A percentile compares a stretch with the other conserved stretches of the same genome.
These are phyloP conservation scores for Drosophila tripunctata DNA, from an alignment of 2,888 invertebrate species.

Conservation along the genomic window DNA sequence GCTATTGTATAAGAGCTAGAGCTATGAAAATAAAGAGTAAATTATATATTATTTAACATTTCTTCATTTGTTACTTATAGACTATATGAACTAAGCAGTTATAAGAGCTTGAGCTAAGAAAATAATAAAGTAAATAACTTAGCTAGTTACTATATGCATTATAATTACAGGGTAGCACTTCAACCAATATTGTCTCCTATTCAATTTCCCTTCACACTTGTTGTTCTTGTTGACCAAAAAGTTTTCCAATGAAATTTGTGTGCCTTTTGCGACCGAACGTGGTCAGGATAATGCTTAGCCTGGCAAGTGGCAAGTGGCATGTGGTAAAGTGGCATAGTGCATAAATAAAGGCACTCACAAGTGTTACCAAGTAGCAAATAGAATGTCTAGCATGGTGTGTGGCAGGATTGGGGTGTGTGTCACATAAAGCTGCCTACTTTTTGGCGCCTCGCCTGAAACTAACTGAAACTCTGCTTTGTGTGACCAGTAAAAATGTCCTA, in stretches of 20 bases:
- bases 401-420: constrained; percentile 4
- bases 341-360: constrained; percentile 54
- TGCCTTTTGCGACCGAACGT: constrained; percentile 26
- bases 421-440: constrained; percentile 54
- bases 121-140: neutral
- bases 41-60: neutral
- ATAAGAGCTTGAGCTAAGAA: neutral
- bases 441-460: constrained; percentile 47
- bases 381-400: neutral
- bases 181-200: neutral
- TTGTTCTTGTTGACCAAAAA: constrained; percentile 30
- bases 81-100: neutral
- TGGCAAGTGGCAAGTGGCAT: constrained; percentile 7
- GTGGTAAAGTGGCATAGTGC: constrained; percentile 43
- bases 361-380: constrained; percentile 2
- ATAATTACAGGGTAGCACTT: neutral
- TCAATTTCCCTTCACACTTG: neutral
- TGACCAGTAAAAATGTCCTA: constrained; percentile 7
- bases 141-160: no score
- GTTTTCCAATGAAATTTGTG: constrained; percentile 56
- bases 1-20: neutral
- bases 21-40: neutral
- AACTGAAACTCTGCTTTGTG: constrained; percentile 17
- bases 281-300: constrained; percentile 31
- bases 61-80: neutral